Base-by-base conservation (phyloP, 2,888 invertebrate genomes). In the Ganaspis brasiliensis region DNA sequence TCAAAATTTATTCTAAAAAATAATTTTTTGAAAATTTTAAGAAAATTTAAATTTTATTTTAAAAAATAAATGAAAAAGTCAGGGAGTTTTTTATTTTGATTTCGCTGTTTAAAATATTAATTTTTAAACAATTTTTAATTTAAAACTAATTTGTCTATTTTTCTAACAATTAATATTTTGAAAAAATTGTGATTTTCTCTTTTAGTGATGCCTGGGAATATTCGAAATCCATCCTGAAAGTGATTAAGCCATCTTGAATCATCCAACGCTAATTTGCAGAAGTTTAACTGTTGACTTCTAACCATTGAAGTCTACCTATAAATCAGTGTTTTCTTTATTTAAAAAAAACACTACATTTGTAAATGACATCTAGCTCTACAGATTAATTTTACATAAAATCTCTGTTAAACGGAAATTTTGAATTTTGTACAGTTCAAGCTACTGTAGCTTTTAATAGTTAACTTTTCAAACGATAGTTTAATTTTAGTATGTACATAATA, bases 131-230 rank as follows among this genome's bases (percentile, higher is more conserved):
- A n/a, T n/a, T n/a, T 21, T 24, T 16, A 37, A 6, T 21, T 75
- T 72, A 59, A 72, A 75, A 67, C 35, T 5, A 16, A 21, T 31
- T n/a, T 3, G 19, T 59, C 37, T 40, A 6, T 35, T 16, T 67
- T 9, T 4, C n/a, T 16, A 67, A 19, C 2, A n/a, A 19, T 19
- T 0, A 19, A 37, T 14, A 37, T 75, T 72, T 57, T n/a, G n/a
- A n/a, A n/a, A n/a, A n/a, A n/a, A n/a, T n/a, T n/a, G n/a, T n/a
- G 14, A 79, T 80, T 74, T 73, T 76, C 6, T 81, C 71, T 85
- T 89, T 77, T 87, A 90, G 90, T 61, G 91, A 91, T 78, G 91
- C 90, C 79, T 91, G 91, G 90, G 91, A 91, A 80, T 90, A 90
- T 81, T 88, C 91, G n/a, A 91, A 90, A 76, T 89, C 91, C 74